A percentile compares a stretch with the other conserved stretches of the same genome.
Conservation (phyloP, 2,797 vertebrate genomes). For the Alauda arvensis region DNA sequence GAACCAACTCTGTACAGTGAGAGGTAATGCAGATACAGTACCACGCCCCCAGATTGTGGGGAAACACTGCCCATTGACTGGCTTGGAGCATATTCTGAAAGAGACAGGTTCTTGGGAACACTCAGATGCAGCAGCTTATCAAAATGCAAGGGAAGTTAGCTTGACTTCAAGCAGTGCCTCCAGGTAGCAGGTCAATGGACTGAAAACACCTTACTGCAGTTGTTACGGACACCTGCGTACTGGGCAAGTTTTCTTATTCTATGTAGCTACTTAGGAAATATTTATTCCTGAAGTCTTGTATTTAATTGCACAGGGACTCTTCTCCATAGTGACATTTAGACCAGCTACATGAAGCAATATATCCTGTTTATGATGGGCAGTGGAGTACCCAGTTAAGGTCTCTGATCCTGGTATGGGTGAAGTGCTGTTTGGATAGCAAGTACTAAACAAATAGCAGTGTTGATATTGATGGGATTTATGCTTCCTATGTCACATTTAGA, state of each 20-base stretch:
- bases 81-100: background rate
- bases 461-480: background rate
- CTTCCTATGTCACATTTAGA: background rate
- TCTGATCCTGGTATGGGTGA: background rate
- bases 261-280: background rate
- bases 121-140: background rate
- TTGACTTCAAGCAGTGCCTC: background rate
- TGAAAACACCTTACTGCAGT: background rate
- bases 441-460: background rate
- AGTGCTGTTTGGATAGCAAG: background rate
- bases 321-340: background rate
- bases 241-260: background rate
- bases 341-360: background rate
- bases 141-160: fast-evolving
- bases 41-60: fast-evolving
- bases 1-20: background rate
- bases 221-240: fast-evolving
- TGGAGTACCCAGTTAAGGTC: background rate
- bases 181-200: fast-evolving
- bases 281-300: background rate
- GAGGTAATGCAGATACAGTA: background rate
- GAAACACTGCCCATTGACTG: fast-evolving
- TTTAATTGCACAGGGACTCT: background rate
- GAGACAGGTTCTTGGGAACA: background rate
- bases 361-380: fast-evolving